Conservation (phyloP, 2,888 invertebrate genomes). For the Spialia ferax region DNA sequence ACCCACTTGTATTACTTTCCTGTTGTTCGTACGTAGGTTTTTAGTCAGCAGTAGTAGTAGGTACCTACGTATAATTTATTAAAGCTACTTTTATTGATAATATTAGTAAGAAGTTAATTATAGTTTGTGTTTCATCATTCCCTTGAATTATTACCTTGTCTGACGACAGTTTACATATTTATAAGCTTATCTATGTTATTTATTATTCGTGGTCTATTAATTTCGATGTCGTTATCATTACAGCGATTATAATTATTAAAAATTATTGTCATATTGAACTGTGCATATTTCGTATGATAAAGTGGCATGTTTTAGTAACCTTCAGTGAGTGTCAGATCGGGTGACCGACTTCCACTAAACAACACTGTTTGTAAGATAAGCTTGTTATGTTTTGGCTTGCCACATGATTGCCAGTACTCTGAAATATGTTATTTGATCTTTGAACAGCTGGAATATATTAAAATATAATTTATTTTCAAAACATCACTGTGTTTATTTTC, state of each 20-base stretch:
- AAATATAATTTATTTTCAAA: too few species aligned
- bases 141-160: neutral
- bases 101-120: too few species aligned
- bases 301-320: constrained; percentile 44
- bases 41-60: too few species aligned
- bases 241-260: neutral
- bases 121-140: neutral
- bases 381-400: constrained; percentile 62
- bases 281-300: constrained; percentile 37
- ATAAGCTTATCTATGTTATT: neutral
- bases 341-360: constrained; percentile 69
- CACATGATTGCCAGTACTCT: constrained; percentile 51
- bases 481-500: neutral
- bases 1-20: constrained; percentile 16
- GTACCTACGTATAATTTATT: too few species aligned
- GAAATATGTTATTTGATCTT: constrained; percentile 2
- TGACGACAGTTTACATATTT: neutral
- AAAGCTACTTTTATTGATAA: too few species aligned
- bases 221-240: constrained; percentile 9
- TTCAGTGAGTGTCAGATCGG: constrained; percentile 56
- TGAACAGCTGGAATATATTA: neutral
- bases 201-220: neutral
- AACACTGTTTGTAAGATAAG: constrained; percentile 62
- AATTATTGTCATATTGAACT: constrained; percentile 3
- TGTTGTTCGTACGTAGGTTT: too few species aligned